Percentiles rank a stretch among this genome's conserved stretches.
phyloP scores from a whole-genome alignment of 2,888 invertebrate genomes.

The Stenodema calcarata region DNA sequence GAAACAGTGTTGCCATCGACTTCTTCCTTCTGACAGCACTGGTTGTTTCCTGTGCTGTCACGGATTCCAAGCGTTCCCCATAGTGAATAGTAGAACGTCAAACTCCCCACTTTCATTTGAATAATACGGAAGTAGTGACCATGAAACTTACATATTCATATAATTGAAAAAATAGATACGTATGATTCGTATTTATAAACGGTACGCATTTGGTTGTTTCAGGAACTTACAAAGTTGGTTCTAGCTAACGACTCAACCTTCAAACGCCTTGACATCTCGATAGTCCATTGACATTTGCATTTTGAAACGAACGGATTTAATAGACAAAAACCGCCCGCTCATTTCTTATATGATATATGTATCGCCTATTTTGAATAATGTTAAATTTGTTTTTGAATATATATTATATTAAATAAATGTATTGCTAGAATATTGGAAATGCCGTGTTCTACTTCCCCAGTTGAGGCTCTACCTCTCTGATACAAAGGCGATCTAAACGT shows the following conservation, averaged over 20 bases:
- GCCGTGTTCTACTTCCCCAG: neutral
- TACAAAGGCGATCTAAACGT: no score
- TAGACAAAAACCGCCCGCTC: neutral
- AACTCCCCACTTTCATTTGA: no score
- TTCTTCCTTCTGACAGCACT: no score
- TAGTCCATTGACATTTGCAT: neutral
- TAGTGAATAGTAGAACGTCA: no score
- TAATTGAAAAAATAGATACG: no score
- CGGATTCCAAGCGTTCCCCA: no score
- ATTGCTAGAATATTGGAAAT: neutral
- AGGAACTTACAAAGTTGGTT: neutral
- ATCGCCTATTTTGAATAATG: neutral
- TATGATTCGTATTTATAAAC: no score
- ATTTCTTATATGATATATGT: neutral
- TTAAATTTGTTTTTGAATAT: neutral
- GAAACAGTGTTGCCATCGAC: no score
- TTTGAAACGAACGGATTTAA: neutral
- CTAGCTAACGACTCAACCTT: neutral
- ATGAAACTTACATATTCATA: no score
- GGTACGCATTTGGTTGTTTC: neutral
- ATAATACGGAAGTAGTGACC: no score
- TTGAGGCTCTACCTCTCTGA: no score
- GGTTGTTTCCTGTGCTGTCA: no score
- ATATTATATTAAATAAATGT: neutral
- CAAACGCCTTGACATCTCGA: neutral